These are phyloP conservation scores for Drosophila sucinea DNA, from an alignment of 1,140 invertebrate species.

Conservation along the genomic window DNA sequence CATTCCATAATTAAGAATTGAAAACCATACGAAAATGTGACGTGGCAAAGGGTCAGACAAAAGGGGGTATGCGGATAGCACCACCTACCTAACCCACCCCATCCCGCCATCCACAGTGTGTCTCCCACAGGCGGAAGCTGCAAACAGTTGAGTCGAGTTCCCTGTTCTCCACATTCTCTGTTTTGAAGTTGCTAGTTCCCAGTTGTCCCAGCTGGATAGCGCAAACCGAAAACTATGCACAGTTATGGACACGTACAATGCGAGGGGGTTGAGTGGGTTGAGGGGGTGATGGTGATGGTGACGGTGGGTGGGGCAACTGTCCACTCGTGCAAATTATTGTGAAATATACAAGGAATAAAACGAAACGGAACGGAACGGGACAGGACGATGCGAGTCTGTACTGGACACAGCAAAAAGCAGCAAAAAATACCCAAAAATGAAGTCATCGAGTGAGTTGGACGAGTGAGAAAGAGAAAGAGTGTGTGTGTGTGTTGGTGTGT, in stretches of 20 bases:
- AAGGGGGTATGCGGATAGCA: background rate
- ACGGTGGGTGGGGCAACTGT: constrained; percentile 29
- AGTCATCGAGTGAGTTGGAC: constrained; percentile 63
- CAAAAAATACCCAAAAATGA: constrained; percentile 70
- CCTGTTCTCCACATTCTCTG: background rate
- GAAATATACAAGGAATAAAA: constrained; percentile 58
- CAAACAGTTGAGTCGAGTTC: constrained; percentile 44
- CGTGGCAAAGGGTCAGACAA: constrained; percentile 31
- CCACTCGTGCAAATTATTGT: constrained; percentile 79
- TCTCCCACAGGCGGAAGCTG: constrained; percentile 30
- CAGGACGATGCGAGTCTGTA: background rate
- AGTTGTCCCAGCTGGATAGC: constrained; percentile 23
- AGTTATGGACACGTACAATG: constrained; percentile 58
- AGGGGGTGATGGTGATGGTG: background rate
- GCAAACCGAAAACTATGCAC: constrained; percentile 50
- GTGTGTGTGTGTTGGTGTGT: constrained; percentile 23
- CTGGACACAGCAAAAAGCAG: constrained; percentile 45
- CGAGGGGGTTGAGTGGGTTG: constrained; percentile 1
- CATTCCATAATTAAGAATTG: constrained; percentile 60
- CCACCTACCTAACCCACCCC: background rate
- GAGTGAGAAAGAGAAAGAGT: constrained; percentile 19
- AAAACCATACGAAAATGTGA: constrained; percentile 43
- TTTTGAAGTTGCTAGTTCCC: constrained; percentile 6
- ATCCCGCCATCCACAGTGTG: background rate
- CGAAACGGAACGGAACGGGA: constrained; percentile 28